Conservation (phyloP, 2,888 invertebrate species). For the Matsumyia berberina region DNA sequence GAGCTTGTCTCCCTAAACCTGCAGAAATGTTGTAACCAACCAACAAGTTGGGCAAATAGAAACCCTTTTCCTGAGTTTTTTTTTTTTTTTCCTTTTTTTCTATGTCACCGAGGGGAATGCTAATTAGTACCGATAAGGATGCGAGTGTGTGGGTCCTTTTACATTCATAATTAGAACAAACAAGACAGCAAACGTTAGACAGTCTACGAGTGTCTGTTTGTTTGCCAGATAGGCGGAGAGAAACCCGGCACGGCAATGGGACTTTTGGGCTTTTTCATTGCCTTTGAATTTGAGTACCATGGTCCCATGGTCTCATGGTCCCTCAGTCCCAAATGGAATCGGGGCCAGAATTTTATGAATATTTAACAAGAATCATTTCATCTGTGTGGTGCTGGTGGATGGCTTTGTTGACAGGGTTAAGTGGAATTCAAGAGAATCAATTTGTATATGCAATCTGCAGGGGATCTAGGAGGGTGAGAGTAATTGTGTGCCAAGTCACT, state of each 20-base stretch:
- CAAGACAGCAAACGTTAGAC: conserved; percentile 35
- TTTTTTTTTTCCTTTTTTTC: conserved; percentile 8
- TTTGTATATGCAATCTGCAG: conserved; percentile 27
- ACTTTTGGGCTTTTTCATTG: conserved; percentile 7
- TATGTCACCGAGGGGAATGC: conserved; percentile 54
- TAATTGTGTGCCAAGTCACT: conserved; percentile 22
- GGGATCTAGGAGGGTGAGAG: neutral
- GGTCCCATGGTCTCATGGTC: too few relatives aligned
- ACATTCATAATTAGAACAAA: conserved; percentile 60
- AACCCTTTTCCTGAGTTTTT: conserved; percentile 15
- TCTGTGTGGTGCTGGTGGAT: conserved; percentile 2
- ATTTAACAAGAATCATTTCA: conserved; percentile 34
- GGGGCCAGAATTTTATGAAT: conserved; percentile 28
- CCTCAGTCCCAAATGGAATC: neutral
- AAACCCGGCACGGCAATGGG: neutral
- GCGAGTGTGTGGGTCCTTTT: conserved; percentile 52
- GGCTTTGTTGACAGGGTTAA: conserved; percentile 60
- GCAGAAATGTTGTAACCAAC: conserved; percentile 32
- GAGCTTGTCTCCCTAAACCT: conserved; percentile 10
- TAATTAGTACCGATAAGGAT: conserved; percentile 55
- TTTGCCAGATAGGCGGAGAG: neutral
- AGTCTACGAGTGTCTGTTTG: conserved; percentile 20
- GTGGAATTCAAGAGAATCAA: conserved; percentile 52
- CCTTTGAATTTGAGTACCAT: neutral
- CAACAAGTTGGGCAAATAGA: conserved; percentile 64